These are phyloP conservation scores for Columbina picui DNA, from an alignment of 2,113 vertebrate species.

Conservation along the genomic window DNA sequence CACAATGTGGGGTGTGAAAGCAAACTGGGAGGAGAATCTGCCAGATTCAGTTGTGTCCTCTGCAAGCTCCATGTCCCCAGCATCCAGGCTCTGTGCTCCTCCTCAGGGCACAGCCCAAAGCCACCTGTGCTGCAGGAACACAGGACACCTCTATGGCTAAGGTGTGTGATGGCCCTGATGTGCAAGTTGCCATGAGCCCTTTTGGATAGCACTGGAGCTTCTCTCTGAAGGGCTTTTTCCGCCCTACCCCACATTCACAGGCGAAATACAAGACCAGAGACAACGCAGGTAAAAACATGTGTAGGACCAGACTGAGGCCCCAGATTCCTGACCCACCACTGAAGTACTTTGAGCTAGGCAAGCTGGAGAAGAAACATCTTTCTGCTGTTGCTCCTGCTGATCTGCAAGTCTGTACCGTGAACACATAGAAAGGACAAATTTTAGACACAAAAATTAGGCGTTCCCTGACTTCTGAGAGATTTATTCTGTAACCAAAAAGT, in stretches of 20 bases:
- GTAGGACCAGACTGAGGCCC: neutral
- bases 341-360: neutral
- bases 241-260: neutral
- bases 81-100: neutral
- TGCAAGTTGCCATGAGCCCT: neutral
- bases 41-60: neutral
- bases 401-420: neutral
- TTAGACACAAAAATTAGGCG: neutral
- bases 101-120: neutral
- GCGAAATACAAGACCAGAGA: neutral
- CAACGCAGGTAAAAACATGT: neutral
- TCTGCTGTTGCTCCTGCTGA: neutral
- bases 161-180: accelerated
- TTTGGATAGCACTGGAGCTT: neutral
- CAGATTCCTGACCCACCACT: neutral
- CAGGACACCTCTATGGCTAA: accelerated
- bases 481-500: neutral
- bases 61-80: accelerated
- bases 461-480: neutral
- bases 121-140: accelerated
- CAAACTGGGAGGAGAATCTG: neutral
- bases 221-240: neutral
- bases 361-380: neutral
- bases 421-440: neutral
- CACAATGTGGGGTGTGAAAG: neutral